Conservation (phyloP, 2,888 invertebrate species). For the Salticus scenicus region DNA sequence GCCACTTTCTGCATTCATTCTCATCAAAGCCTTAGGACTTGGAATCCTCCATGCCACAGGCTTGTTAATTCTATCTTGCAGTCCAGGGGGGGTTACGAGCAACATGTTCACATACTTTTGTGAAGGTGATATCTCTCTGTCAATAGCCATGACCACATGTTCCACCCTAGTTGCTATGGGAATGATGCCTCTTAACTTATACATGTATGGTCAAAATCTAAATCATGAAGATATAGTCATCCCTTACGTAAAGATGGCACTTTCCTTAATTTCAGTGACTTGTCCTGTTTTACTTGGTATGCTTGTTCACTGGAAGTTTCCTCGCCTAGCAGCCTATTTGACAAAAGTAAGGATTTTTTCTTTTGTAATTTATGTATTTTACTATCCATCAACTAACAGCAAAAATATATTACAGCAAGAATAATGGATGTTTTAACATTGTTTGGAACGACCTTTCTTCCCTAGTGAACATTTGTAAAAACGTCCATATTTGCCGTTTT, state of each 20-base stretch:
- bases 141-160: slow-evolving; percentile 74
- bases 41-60: slow-evolving; percentile 73
- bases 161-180: slow-evolving; percentile 73
- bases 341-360: slow-evolving; percentile 73
- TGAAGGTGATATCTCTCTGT: slow-evolving; percentile 74
- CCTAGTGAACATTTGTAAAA: too few relatives aligned
- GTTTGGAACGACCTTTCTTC: too few relatives aligned
- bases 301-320: slow-evolving; percentile 73
- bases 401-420: too few relatives aligned
- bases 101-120: slow-evolving; percentile 75
- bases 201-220: slow-evolving; percentile 74
- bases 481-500: too few relatives aligned
- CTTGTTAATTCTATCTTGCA: slow-evolving; percentile 74
- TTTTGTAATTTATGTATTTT: background rate
- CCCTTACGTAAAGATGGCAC: slow-evolving; percentile 73
- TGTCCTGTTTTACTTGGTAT: slow-evolving; percentile 73
- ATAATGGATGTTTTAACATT: too few relatives aligned
- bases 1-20: slow-evolving; percentile 74
- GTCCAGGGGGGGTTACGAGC: slow-evolving; percentile 74
- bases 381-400: too few relatives aligned
- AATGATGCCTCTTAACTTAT: slow-evolving; percentile 74
- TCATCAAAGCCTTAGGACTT: slow-evolving; percentile 73
- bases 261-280: slow-evolving; percentile 73
- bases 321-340: slow-evolving; percentile 72
- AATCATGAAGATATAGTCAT: slow-evolving; percentile 72